Conservation (phyloP, 2,797 vertebrate genomes). For the Paguma larvata region DNA sequence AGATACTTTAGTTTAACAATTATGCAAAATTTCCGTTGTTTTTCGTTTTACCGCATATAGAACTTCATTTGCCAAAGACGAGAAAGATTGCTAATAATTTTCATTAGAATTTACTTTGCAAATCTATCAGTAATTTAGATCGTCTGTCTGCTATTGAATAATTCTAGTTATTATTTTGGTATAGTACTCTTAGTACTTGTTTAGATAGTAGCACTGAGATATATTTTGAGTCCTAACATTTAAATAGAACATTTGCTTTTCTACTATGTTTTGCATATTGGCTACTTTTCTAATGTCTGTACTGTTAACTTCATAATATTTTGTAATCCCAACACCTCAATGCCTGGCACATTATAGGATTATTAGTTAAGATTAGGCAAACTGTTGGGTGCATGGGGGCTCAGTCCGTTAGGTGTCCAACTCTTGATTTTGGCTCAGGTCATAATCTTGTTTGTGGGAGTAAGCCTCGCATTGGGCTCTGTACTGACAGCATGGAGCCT, state of each 20-base stretch:
- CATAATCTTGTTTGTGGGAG: too few relatives aligned
- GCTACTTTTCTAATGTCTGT: not conserved
- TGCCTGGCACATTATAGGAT: not conserved
- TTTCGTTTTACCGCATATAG: not conserved
- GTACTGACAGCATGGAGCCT: too few relatives aligned
- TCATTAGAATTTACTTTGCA: not conserved
- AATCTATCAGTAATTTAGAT: not conserved
- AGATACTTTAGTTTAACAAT: not conserved
- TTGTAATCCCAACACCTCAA: not conserved
- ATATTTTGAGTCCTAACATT: constrained; percentile 43
- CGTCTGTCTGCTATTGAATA: not conserved
- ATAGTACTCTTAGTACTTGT: not conserved
- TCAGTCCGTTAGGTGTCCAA: too few relatives aligned
- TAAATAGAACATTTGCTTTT: constrained; percentile 20
- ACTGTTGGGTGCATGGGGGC: not conserved
- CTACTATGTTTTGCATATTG: not conserved
- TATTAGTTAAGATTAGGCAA: not conserved
- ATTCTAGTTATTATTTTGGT: not conserved
- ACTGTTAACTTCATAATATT: not conserved
- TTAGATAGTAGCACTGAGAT: not conserved
- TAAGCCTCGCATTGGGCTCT: too few relatives aligned
- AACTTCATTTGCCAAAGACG: not conserved
- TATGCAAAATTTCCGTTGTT: not conserved
- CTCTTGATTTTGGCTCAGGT: too few relatives aligned
- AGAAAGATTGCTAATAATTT: not conserved